Conservation (phyloP, 92 coral and sea anemone species). For the Phymanthus crucifer region DNA sequence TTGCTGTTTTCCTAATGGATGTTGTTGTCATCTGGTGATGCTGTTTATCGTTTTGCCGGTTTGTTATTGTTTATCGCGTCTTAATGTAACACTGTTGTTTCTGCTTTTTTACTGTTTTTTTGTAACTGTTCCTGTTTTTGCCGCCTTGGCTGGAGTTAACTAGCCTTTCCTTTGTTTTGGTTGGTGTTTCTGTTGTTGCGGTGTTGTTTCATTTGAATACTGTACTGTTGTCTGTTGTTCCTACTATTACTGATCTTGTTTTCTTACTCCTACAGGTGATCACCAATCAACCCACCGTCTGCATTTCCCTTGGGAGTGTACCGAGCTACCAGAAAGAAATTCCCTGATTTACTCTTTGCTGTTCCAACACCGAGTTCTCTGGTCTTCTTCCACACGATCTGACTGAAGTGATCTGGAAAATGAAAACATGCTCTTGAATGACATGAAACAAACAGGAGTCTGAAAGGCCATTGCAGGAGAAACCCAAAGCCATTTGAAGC, state of each 20-base stretch:
- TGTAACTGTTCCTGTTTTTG: neutral
- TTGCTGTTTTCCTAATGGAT: neutral
- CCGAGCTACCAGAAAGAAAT: slow-evolving; percentile 96
- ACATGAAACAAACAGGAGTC: neutral
- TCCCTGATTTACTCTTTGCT: slow-evolving; percentile 91
- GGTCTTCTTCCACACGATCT: slow-evolving; percentile 82
- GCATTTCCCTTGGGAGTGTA: slow-evolving; percentile 86
- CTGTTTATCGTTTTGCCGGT: too few relatives aligned
- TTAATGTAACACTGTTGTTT: too few relatives aligned
- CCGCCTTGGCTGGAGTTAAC: too few relatives aligned
- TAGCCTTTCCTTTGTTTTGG: neutral
- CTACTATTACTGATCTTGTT: neutral
- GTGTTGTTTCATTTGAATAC: too few relatives aligned
- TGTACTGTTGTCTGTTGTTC: neutral
- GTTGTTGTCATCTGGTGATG: too few relatives aligned
- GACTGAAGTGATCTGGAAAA: slow-evolving; percentile 71
- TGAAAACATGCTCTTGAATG: neutral
- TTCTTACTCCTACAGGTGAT: neutral
- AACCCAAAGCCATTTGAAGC: too few relatives aligned
- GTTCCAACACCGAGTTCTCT: slow-evolving; percentile 88
- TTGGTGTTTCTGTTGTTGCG: neutral
- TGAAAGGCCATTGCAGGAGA: too few relatives aligned
- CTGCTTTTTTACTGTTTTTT: neutral
- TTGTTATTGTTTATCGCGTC: too few relatives aligned
- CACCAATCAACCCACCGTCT: slow-evolving; percentile 56